Base-by-base conservation (phyloP, 2,888 invertebrate genomes). In the Orthonychiurus folsomi region DNA sequence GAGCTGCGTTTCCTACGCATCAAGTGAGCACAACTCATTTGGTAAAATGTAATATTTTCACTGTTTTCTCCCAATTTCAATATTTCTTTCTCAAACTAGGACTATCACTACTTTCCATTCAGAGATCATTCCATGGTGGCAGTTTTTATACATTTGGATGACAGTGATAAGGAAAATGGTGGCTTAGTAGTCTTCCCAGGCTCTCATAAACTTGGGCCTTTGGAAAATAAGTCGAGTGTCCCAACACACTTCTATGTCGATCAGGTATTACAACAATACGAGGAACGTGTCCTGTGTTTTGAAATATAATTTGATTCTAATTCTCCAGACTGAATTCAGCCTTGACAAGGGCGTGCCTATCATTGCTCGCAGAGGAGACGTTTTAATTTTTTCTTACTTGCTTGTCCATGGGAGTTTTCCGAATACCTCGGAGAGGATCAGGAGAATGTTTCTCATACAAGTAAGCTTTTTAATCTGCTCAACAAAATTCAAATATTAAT, bases 71-170 rank as follows among this genome's bases (percentile, higher is more conserved):
- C n/a, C n/a, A n/a, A n/a, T n/a, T n/a, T n/a, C n/a, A n/a, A n/a
- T n/a, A n/a, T n/a, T 25, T 47, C 54, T 37, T 67, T 68, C 47
- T 27, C 23, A 20, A 48, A 69, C 1, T 76, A 83, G 80, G 84
- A 83, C 65, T 84, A 84, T 69, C 82, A 79, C 57, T 83, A 83
- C 69, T 84, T 83, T 71, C 83, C 83, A 0, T 81, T 79, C 72
- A 78, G 81, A 69, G 80, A 82, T 1, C 79, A 83, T 72, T 79
- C 81, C 0, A 80, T 82, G 81, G 77, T 82, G 15, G 83, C 83
- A 1, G 81, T 81, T 0, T 83, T 84, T 69, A 74, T 83, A 1
- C 81, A 82, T 71, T 70, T 84, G 62, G 83, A 83, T 63, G 82
- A 81, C 50, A 80, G 82, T 0, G 78, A 78, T 12, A 80, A 81